Base-by-base conservation (phyloP, 2,113 vertebrate species). In the Pionites leucogaster region DNA sequence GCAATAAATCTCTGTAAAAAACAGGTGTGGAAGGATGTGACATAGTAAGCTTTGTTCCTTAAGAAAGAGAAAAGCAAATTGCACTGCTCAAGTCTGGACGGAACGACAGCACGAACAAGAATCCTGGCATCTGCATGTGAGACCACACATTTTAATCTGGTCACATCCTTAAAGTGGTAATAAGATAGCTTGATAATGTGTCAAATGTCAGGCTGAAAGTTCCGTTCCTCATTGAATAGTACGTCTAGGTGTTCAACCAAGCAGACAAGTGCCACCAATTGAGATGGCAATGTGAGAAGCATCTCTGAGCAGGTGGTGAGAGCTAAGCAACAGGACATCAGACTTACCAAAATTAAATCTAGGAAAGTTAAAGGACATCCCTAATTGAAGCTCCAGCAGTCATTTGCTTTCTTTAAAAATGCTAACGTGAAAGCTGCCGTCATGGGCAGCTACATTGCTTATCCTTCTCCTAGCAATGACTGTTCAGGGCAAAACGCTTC, bases 161-260 rank as follows among this genome's bases (percentile, higher is more conserved):
- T 96, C 89, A 84, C 93, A 96, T 95, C 71, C 79, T 20, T 49
- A 28, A 62, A 63, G 93, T 82, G 85, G 93, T 92, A 96, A 97
- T 95, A 94, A 90, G 92, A 70, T 87, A 81, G 55, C 70, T 76
- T 85, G 95, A 93, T 90, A 79, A 85, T 9, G 84, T 96, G 95
- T 94, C 95, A 97, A 63, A 78, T 70, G 93, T 94, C 92, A 92
- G 92, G 88, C 76, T 75, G 37, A 20, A 7, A 67, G 76, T 79
- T 94, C 62, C 0, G 0, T 65, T 97, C 78, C 82, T 95, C 88
- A 11, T 1, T 31, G 88, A 92, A 65, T 72, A 77, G 62, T 11
- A 14, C 70, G 85, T 70, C 85, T 50, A 86, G 28, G 70, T 74
- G 81, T 85, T 80, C 88, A 89, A 69, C 65, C 80, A 80, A 88